A percentile compares a stretch with the other conserved stretches of the same genome.
Evolutionary conservation across 2,888 invertebrate genomes (phyloP).

Genomic region (Cryptocephalus moraei): DNA sequence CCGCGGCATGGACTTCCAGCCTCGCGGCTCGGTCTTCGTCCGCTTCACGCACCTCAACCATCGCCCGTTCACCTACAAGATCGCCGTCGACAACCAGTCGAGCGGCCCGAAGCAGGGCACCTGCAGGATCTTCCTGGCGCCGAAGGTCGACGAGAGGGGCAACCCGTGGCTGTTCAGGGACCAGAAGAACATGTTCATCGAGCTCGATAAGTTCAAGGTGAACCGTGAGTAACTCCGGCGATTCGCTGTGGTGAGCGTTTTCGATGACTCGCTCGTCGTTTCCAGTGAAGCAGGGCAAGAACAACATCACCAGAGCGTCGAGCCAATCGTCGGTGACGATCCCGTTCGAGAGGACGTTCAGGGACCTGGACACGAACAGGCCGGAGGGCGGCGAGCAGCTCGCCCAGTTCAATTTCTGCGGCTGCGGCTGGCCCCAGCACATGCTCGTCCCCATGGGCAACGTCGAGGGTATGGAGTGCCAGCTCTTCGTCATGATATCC

Average conservation of each 20-base stretch:
- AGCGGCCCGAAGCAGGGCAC: slow-evolving; percentile 45
- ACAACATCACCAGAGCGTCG: slow-evolving; percentile 55
- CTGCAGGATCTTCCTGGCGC: slow-evolving; percentile 60
- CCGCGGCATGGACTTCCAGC: slow-evolving; percentile 73
- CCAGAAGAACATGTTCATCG: slow-evolving; percentile 57
- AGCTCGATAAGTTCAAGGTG: slow-evolving; percentile 61
- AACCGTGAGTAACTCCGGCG: slow-evolving; percentile 43
- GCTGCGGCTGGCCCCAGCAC: slow-evolving; percentile 83
- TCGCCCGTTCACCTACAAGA: slow-evolving; percentile 54
- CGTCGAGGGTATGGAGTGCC: slow-evolving; percentile 52
- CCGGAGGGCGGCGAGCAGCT: slow-evolving; percentile 47
- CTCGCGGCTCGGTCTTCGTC: slow-evolving; percentile 54
- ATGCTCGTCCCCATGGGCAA: slow-evolving; percentile 67
- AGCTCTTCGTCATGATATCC: slow-evolving; percentile 70
- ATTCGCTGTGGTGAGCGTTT: too few species aligned
- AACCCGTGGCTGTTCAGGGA: slow-evolving; percentile 50
- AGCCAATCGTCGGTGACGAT: slow-evolving; percentile 70
- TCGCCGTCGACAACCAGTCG: slow-evolving; percentile 32
- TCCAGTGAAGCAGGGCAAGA: slow-evolving; percentile 57
- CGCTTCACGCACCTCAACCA: slow-evolving; percentile 69
- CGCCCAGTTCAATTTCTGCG: slow-evolving; percentile 67
- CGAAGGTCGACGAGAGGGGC: slow-evolving; percentile 55
- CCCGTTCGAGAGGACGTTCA: slow-evolving; percentile 73
- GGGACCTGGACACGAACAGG: slow-evolving; percentile 52
- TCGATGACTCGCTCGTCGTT: too few species aligned